Evolutionary conservation across 2,888 invertebrate species (phyloP).

Genomic region (Chirona hameri): DNA sequence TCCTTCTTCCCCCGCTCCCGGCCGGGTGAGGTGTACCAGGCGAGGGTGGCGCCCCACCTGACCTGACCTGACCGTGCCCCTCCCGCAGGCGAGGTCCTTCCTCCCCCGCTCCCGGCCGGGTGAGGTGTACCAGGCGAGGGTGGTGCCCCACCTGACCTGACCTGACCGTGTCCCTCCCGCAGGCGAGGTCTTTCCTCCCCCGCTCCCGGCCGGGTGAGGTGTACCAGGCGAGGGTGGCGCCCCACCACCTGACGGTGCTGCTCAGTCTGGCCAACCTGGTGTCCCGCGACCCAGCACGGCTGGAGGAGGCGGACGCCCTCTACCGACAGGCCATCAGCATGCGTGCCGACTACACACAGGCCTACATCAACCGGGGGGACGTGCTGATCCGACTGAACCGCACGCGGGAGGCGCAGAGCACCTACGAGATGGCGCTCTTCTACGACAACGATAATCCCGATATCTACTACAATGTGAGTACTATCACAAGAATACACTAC

Average conservation of each 20-base stretch:
- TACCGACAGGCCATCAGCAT: constrained; percentile 92
- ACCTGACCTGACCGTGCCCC: not conserved
- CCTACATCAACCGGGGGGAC: constrained; percentile 95
- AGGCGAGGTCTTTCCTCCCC: constrained; percentile 73
- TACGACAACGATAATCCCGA: constrained; percentile 93
- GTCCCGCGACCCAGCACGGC: constrained; percentile 81
- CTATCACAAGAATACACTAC: not conserved
- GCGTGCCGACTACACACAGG: constrained; percentile 92
- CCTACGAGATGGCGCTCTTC: constrained; percentile 85
- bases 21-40: constrained; percentile 94
- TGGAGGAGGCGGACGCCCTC: constrained; percentile 90
- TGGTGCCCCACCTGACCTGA: constrained; percentile 91
- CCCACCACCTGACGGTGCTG: constrained; percentile 93
- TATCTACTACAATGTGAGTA: constrained; percentile 87
- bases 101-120: constrained; percentile 77
- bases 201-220: constrained; percentile 87
- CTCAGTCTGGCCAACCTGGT: constrained; percentile 91
- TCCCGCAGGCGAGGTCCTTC: constrained; percentile 69
- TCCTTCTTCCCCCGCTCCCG: constrained; percentile 68
- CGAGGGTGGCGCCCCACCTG: constrained; percentile 83
- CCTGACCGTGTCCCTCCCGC: constrained; percentile 49
- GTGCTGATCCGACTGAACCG: constrained; percentile 91
- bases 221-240: constrained; percentile 92
- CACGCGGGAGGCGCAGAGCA: constrained; percentile 88
- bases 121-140: constrained; percentile 93